Conservation (phyloP, 1,140 invertebrate species). For the Sycophila sp. region DNA sequence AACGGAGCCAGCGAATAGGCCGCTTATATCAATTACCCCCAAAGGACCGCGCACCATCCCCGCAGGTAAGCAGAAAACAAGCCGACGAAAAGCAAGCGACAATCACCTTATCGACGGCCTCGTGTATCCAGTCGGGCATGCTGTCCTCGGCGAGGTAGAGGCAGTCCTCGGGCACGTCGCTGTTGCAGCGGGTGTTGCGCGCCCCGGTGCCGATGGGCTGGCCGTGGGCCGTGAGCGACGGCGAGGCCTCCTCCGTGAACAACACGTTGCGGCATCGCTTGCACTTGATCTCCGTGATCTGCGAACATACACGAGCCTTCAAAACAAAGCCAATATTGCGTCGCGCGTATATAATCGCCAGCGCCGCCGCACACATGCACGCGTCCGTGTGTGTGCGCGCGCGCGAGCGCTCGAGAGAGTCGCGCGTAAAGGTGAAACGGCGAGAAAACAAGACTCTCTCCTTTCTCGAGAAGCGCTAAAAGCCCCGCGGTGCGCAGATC, state of each 20-base stretch:
- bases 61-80: background rate
- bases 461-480: too few species aligned
- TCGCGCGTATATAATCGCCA: background rate
- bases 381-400: background rate
- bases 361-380: background rate
- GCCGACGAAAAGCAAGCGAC: background rate
- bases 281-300: constrained; percentile 57
- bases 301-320: background rate
- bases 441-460: too few species aligned
- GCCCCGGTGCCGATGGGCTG: constrained; percentile 40
- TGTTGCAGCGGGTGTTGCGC: constrained; percentile 46
- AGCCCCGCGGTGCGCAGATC: too few species aligned
- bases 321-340: too few species aligned
- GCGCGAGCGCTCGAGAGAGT: background rate
- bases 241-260: constrained; percentile 49
- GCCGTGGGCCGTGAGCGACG: constrained; percentile 49
- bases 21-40: too few species aligned
- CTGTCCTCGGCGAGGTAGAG: constrained; percentile 52
- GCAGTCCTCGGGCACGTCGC: constrained; percentile 48
- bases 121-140: constrained; percentile 55
- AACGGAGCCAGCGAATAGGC: too few species aligned
- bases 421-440: too few species aligned
- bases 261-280: constrained; percentile 54
- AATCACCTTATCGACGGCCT: constrained; percentile 51
- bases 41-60: too few species aligned